Evolutionary conservation across 2,797 vertebrate species (phyloP).

Genomic region (Xiphophorus birchmanni): DNA sequence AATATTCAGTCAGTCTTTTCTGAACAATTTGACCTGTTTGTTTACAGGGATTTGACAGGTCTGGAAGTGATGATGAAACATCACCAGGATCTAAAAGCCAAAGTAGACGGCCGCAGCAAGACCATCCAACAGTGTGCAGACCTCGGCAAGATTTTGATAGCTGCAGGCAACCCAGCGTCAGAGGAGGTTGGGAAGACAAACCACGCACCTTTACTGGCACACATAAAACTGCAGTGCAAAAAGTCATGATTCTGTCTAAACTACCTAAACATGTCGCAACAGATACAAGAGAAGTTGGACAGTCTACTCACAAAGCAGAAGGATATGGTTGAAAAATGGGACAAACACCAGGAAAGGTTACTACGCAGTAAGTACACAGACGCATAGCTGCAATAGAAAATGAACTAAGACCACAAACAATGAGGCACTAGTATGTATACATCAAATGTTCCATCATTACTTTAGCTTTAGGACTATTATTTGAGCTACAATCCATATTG

Average conservation of each 20-base stretch:
- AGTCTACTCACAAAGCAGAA: slow-evolving; percentile 89
- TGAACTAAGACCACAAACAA: slow-evolving; percentile 1
- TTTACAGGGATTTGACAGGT: slow-evolving; percentile 86
- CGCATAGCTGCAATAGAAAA: slow-evolving; percentile 26
- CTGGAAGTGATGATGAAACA: slow-evolving; percentile 91
- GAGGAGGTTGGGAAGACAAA: slow-evolving; percentile 83
- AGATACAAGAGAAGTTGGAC: slow-evolving; percentile 93
- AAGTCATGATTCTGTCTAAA: slow-evolving; percentile 1
- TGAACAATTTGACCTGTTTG: slow-evolving; percentile 13
- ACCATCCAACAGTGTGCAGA: slow-evolving; percentile 89
- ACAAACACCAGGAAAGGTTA: slow-evolving; percentile 81
- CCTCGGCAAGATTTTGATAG: slow-evolving; percentile 89
- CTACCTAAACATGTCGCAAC: slow-evolving; percentile 34
- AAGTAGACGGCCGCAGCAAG: slow-evolving; percentile 91
- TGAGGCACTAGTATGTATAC: neutral
- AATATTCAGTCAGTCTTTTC: slow-evolving; percentile 5
- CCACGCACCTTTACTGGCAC: slow-evolving; percentile 17
- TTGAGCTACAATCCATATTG: neutral
- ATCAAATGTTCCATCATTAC: slow-evolving; percentile 9
- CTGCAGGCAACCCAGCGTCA: slow-evolving; percentile 89
- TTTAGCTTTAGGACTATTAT: slow-evolving; percentile 1
- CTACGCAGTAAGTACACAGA: slow-evolving; percentile 76
- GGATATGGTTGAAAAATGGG: slow-evolving; percentile 90
- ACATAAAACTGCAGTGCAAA: neutral
- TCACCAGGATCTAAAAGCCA: slow-evolving; percentile 91